Percentiles rank a stretch among this genome's conserved stretches.
Evolutionary conservation across 2,113 vertebrate genomes (phyloP).

Genomic region (Eptatretus burgeri): DNA sequence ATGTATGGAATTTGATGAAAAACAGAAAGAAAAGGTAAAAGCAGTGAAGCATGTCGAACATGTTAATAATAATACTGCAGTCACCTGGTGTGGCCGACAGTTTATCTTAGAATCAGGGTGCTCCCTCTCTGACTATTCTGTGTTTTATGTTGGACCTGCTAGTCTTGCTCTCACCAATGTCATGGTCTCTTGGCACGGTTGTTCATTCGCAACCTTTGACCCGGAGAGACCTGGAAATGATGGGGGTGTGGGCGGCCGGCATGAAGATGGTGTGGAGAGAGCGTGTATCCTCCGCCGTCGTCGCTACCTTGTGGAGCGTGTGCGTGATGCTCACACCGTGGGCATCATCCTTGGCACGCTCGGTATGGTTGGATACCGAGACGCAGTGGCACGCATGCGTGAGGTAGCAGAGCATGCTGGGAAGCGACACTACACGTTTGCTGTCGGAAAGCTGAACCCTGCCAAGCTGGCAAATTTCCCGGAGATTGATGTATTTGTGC

Average conservation of each 20-base stretch:
- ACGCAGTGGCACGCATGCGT: slow-evolving; percentile 27
- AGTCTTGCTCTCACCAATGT: slow-evolving; percentile 41
- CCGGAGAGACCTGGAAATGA: slow-evolving; percentile 23
- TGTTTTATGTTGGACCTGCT: slow-evolving; percentile 52
- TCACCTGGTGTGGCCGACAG: slow-evolving; percentile 22
- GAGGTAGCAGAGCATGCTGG: slow-evolving; percentile 42
- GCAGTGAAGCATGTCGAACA: no score
- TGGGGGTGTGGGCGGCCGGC: slow-evolving; percentile 22
- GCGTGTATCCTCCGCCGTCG: slow-evolving; percentile 42
- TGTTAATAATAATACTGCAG: no score
- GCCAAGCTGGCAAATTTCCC: slow-evolving; percentile 73
- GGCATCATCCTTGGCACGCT: slow-evolving; percentile 66
- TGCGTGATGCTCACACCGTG: slow-evolving; percentile 48
- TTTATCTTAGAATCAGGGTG: slow-evolving; percentile 16
- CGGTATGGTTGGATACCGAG: slow-evolving; percentile 11
- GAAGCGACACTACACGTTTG: slow-evolving; percentile 63
- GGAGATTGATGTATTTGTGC: slow-evolving; percentile 65
- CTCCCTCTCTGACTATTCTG: slow-evolving; percentile 23
- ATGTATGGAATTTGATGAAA: no score
- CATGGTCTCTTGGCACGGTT: slow-evolving; percentile 63
- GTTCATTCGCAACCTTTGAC: slow-evolving; percentile 41
- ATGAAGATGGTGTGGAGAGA: slow-evolving; percentile 12
- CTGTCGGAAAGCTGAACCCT: slow-evolving; percentile 55
- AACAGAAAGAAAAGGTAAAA: no score
- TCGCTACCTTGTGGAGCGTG: slow-evolving; percentile 51